These are phyloP conservation scores for Leuciscus waleckii DNA, from an alignment of 2,797 vertebrate species.

Conservation along the genomic window DNA sequence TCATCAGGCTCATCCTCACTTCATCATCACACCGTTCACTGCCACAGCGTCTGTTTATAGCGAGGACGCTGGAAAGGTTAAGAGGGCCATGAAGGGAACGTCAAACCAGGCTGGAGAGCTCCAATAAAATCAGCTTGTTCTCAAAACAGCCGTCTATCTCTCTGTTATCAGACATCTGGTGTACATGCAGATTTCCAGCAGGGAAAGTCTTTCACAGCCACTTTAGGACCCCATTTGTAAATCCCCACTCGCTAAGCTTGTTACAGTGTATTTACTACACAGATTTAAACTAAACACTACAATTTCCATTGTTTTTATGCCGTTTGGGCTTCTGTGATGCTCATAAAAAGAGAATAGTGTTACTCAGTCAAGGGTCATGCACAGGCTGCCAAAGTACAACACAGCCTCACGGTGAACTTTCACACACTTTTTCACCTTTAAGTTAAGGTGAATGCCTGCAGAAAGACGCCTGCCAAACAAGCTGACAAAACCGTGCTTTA, in stretches of 20 bases:
- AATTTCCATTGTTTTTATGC: conserved; percentile 19
- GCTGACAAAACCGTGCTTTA: neutral
- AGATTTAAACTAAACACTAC: neutral
- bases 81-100: neutral
- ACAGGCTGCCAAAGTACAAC: neutral
- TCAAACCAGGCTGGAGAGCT: neutral
- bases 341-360: neutral
- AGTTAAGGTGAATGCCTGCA: neutral
- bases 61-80: conserved; percentile 6
- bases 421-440: conserved; percentile 39
- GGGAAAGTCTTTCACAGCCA: neutral
- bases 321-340: neutral
- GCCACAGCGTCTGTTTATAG: conserved; percentile 39
- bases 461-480: neutral
- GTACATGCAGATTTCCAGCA: neutral
- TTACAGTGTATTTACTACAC: neutral
- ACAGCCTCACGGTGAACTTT: conserved; percentile 48
- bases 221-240: neutral
- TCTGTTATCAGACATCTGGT: neutral
- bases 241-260: neutral
- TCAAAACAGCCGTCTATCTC: conserved; percentile 9
- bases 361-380: neutral
- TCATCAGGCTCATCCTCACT: neutral
- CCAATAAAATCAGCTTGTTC: conserved; percentile 3
- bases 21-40: neutral